phyloP scores from a whole-genome alignment of 2,888 invertebrate genomes.

The Trachelus stipa region DNA sequence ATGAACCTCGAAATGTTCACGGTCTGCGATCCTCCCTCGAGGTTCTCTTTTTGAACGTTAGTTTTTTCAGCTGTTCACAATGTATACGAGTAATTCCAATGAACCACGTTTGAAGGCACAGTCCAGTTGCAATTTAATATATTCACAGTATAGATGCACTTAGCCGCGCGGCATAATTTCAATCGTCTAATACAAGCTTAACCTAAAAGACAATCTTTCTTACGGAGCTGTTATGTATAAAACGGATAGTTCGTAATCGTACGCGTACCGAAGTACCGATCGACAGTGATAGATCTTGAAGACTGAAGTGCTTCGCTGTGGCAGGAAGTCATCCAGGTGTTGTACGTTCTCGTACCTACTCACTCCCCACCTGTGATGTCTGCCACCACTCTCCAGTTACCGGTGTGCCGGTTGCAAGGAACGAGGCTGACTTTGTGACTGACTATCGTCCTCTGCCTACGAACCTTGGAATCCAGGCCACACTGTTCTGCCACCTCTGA shows the following conservation, averaged over 20 bases:
- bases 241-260: background rate
- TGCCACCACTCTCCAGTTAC: conserved; percentile 32
- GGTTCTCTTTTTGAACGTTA: conserved; percentile 4
- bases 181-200: background rate
- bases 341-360: conserved; percentile 32
- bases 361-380: conserved; percentile 33
- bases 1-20: background rate
- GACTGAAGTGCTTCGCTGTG: conserved; percentile 52
- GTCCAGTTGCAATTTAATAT: background rate
- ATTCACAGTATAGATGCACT: background rate
- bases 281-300: conserved; percentile 46
- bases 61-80: background rate
- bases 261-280: conserved; percentile 31
- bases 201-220: background rate
- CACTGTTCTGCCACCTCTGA: conserved; percentile 24
- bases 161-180: background rate
- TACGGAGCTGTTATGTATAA: background rate
- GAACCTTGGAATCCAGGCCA: conserved; percentile 46
- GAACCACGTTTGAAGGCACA: background rate
- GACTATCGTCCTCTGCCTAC: conserved; percentile 24
- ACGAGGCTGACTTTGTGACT: conserved; percentile 40
- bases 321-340: conserved; percentile 60
- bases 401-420: conserved; percentile 45
- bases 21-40: background rate
- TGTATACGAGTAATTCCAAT: background rate